A percentile compares a stretch with the other conserved stretches of the same genome.
phyloP scores from a whole-genome alignment of 2,888 invertebrate genomes.

The Phragmatobia fuliginosa region DNA sequence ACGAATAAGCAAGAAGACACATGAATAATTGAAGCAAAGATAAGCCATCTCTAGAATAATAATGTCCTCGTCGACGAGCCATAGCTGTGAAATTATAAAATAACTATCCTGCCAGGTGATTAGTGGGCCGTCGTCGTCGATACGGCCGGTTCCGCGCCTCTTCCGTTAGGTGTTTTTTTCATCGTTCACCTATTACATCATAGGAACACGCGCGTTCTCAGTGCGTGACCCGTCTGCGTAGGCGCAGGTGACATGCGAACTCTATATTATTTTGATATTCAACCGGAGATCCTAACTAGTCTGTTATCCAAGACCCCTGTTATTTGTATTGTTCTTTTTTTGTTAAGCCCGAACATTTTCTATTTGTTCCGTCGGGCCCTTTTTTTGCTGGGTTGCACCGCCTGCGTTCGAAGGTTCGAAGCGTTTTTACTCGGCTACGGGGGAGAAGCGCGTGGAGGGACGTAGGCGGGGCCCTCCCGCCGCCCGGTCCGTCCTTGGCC shows the following conservation, averaged over 20 bases:
- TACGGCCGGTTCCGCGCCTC: constrained; percentile 74
- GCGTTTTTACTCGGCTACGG: constrained; percentile 77
- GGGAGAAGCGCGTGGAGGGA: constrained; percentile 56
- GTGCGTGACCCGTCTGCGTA: constrained; percentile 76
- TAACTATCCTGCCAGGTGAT: constrained; percentile 63
- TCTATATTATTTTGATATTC: constrained; percentile 70
- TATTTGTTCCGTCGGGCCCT: constrained; percentile 84
- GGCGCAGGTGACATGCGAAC: constrained; percentile 83
- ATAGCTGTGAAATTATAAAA: constrained; percentile 65
- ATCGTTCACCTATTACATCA: constrained; percentile 77
- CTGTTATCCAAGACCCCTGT: constrained; percentile 79
- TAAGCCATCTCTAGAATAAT: constrained; percentile 62
- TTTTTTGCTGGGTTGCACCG: constrained; percentile 83
- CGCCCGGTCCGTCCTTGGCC: constrained; percentile 84
- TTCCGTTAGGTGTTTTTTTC: constrained; percentile 78
- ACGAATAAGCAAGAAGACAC: constrained; percentile 61
- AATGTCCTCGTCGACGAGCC: constrained; percentile 48
- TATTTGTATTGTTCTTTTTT: constrained; percentile 74
- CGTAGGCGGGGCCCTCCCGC: constrained; percentile 73
- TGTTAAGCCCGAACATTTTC: constrained; percentile 72
- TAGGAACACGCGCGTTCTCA: constrained; percentile 63
- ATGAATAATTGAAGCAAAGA: constrained; percentile 68
- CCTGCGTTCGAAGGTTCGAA: constrained; percentile 78
- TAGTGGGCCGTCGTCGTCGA: constrained; percentile 62
- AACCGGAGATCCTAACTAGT: constrained; percentile 70